Conservation (phyloP, 2,797 vertebrate genomes). For the Clarias pachynema region DNA sequence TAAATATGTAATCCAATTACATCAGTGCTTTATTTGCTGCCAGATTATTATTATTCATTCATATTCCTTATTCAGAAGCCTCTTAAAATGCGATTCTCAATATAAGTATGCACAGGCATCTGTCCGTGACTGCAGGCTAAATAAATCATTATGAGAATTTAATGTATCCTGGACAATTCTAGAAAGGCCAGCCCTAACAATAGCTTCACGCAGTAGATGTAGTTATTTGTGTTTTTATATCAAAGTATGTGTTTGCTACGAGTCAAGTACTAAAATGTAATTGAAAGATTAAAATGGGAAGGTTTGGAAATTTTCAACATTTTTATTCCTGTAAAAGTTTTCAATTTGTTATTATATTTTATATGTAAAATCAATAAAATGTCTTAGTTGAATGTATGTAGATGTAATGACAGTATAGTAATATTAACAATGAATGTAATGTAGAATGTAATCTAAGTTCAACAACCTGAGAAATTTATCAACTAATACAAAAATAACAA, state of each 20-base stretch:
- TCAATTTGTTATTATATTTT: too few relatives aligned
- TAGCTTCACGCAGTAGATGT: conserved; percentile 14
- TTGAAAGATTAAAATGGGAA: neutral
- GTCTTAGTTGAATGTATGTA: too few relatives aligned
- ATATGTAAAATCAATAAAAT: too few relatives aligned
- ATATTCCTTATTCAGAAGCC: conserved; percentile 43
- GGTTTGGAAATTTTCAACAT: too few relatives aligned
- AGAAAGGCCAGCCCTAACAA: neutral
- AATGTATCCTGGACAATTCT: neutral
- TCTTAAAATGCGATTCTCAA: conserved; percentile 50
- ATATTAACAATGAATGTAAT: too few relatives aligned
- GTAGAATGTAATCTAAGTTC: too few relatives aligned
- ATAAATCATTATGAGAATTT: conserved; percentile 45
- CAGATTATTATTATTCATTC: conserved; percentile 42
- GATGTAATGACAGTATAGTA: too few relatives aligned
- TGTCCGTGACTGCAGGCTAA: conserved; percentile 37
- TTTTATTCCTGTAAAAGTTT: too few relatives aligned
- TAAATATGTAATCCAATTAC: conserved; percentile 54
- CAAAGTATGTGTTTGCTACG: neutral
- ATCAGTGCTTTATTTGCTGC: conserved; percentile 21
- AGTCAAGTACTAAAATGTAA: neutral
- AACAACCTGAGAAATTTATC: too few relatives aligned
- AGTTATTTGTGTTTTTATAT: neutral
- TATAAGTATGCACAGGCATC: conserved; percentile 49
- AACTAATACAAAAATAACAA: neutral